Evolutionary conservation across 2,888 invertebrate genomes (phyloP).

Genomic region (Rhamphomyia laevipes): DNA sequence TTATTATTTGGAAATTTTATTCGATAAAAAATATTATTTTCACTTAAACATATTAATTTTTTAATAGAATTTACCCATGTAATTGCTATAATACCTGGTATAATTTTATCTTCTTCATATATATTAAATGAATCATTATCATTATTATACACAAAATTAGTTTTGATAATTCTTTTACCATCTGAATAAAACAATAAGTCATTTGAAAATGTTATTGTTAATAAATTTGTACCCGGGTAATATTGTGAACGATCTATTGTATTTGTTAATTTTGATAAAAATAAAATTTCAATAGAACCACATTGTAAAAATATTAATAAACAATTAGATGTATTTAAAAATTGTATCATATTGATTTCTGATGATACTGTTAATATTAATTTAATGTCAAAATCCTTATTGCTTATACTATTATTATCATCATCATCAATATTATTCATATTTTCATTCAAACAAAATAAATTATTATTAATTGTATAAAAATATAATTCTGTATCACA

Average conservation of each 20-base stretch:
- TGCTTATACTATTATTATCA: neutral
- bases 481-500: slow-evolving; percentile 22
- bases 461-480: slow-evolving; percentile 27
- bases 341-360: slow-evolving; percentile 7
- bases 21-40: slow-evolving; percentile 33
- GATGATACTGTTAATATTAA: slow-evolving; percentile 6
- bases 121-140: slow-evolving; percentile 21
- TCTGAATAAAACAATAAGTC: slow-evolving; percentile 18
- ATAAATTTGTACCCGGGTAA: slow-evolving; percentile 23
- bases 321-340: slow-evolving; percentile 15
- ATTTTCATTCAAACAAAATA: slow-evolving; percentile 23
- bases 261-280: slow-evolving; percentile 19
- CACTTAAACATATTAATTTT: slow-evolving; percentile 29
- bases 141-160: slow-evolving; percentile 21
- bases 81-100: slow-evolving; percentile 28
- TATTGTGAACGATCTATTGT: slow-evolving; percentile 23
- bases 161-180: slow-evolving; percentile 23
- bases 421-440: slow-evolving; percentile 1
- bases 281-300: slow-evolving; percentile 33
- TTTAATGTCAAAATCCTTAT: slow-evolving; percentile 2
- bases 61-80: slow-evolving; percentile 26
- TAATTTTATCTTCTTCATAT: slow-evolving; percentile 19
- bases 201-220: slow-evolving; percentile 7
- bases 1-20: neutral
- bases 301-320: slow-evolving; percentile 26